Conservation (phyloP, 2,888 invertebrate genomes). For the Ametastegia equiseti region DNA sequence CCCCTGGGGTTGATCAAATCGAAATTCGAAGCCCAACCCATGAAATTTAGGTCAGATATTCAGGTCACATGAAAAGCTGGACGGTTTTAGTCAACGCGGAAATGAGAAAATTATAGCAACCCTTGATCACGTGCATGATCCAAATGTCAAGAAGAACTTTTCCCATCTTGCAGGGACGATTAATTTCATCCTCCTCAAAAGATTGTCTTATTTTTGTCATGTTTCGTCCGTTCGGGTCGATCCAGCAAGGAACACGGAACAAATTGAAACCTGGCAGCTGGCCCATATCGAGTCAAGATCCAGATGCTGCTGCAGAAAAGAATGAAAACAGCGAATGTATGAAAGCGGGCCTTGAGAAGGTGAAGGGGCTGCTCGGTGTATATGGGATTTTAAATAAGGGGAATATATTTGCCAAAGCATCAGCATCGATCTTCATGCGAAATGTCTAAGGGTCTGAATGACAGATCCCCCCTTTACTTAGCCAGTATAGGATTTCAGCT, state of each 20-base stretch:
- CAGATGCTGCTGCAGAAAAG: background rate
- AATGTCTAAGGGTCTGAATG: constrained; percentile 57
- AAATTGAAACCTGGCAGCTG: constrained; percentile 20
- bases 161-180: background rate
- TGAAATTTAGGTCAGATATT: background rate
- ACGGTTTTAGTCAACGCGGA: too few species aligned
- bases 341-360: background rate
- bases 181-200: background rate
- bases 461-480: constrained; percentile 61
- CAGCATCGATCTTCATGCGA: constrained; percentile 57
- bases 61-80: too few species aligned
- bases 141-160: too few species aligned
- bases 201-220: background rate
- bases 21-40: background rate
- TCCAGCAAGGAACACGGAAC: background rate
- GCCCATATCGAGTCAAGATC: too few species aligned
- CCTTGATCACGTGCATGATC: too few species aligned
- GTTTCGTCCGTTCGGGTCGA: background rate
- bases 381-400: constrained; percentile 39
- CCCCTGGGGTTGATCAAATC: background rate
- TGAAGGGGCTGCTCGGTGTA: background rate
- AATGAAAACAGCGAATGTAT: constrained; percentile 1
- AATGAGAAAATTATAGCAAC: too few species aligned
- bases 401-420: constrained; percentile 53
- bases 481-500: constrained; percentile 67